Evolutionary conservation across 2,888 invertebrate genomes (phyloP).

Genomic region (Caenorhabditis drosophilae): DNA sequence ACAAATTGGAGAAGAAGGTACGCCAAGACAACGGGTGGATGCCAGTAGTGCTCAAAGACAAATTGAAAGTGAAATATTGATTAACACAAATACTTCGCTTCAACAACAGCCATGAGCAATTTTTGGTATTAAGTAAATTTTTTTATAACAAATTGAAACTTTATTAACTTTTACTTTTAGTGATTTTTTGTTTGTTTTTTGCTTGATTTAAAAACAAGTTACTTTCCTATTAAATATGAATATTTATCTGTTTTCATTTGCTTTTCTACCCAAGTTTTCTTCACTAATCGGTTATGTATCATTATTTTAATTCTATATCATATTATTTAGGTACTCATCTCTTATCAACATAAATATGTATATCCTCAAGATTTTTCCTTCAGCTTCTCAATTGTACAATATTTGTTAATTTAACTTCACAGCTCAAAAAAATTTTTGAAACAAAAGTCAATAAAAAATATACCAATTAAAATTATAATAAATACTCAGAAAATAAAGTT

Average conservation of each 20-base stretch:
- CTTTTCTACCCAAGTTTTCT: constrained; percentile 5
- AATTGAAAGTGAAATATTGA: constrained; percentile 30
- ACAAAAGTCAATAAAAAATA: neutral
- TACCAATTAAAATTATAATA: neutral
- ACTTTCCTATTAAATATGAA: constrained; percentile 1
- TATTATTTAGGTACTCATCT: neutral
- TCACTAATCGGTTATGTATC: constrained; percentile 32
- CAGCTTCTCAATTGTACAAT: neutral
- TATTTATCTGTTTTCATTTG: neutral
- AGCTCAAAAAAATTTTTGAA: neutral
- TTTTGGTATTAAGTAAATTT: too few species aligned
- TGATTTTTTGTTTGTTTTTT: neutral
- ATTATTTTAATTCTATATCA: too few species aligned
- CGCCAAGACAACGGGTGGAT: constrained; percentile 38
- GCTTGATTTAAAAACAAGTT: neutral
- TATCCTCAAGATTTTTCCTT: neutral
- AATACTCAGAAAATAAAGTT: neutral
- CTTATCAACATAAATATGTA: neutral
- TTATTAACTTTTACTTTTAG: constrained; percentile 6
- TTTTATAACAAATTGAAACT: too few species aligned
- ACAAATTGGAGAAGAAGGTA: constrained; percentile 82
- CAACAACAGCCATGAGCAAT: constrained; percentile 20
- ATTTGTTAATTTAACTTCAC: neutral
- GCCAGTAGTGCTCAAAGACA: constrained; percentile 45
- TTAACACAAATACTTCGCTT: neutral